Base-by-base conservation (phyloP, 2,797 vertebrate genomes). In the Rhynchonycteris naso region DNA sequence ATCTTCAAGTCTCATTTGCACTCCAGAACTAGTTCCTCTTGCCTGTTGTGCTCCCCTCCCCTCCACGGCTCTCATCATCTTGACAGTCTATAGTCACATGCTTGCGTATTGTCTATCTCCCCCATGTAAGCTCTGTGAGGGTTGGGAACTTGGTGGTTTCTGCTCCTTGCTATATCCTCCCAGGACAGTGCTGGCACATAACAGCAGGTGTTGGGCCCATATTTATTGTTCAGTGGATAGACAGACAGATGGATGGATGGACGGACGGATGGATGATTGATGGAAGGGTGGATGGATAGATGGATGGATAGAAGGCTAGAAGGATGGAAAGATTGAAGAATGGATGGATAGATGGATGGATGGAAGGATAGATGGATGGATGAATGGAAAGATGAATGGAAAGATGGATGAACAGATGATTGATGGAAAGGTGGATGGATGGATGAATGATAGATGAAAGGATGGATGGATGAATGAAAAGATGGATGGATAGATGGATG, bases 171-270 rank as follows among this genome's bases (percentile, higher is more conserved):
- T 9, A 2, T 10, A n/a, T n/a, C 35, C 50, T 30, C 28, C 50
- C 50, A 21, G 59, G 18, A 33, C 68, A 4, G 26, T 3, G 33
- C 26, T 19, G 47, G 33, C n/a, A 12, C 5, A 0, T 0, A 6
- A 9, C 4, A 58, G 43, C 38, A 22, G 56, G 30, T n/a, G 1
- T 8, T 24, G 4, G 14, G 13, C 30, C 75, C 2, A 0, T 28
- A 2, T 28, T 38, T 16, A 14, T 3, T 4, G 3, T 1, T 50
- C 21, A 43, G 30, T 7, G 13, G 26, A 10, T 4, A 33, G 13
- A n/a, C 1, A 13, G 1, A 12, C 2, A 30, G 38, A 22, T 12
- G 33, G 14, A 21, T 1, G 22, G 21, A 14, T 0, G 4, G n/a
- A 61, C 2, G 38, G 38, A 43, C 38, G 38, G 38, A 43, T 43